Conservation (phyloP, 2,888 invertebrate species). For the Athalia circularis region DNA sequence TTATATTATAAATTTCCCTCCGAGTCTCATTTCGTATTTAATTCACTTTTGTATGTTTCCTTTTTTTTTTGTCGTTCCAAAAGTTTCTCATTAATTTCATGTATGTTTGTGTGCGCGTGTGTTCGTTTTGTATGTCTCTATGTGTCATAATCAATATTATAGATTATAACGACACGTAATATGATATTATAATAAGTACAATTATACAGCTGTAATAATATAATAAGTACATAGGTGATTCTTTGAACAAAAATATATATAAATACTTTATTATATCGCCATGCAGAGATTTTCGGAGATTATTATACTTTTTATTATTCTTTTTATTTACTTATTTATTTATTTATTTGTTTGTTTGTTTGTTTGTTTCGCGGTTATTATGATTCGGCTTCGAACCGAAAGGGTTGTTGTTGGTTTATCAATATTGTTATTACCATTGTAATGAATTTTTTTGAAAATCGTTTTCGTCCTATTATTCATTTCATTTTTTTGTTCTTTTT, state of each 20-base stretch:
- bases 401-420: no score
- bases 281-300: background rate
- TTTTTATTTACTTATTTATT: background rate
- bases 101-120: background rate
- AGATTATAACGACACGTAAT: background rate
- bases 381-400: no score
- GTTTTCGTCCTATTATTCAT: background rate
- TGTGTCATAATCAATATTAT: background rate
- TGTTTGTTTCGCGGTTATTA: no score
- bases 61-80: no score
- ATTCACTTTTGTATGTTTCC: background rate
- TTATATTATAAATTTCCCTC: slow-evolving; percentile 8
- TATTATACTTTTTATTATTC: background rate
- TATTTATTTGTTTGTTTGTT: no score
- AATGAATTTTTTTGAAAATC: slow-evolving; percentile 3
- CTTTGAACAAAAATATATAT: slow-evolving; percentile 35
- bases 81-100: background rate
- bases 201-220: slow-evolving; percentile 9
- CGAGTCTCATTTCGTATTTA: background rate
- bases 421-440: background rate
- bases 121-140: background rate
- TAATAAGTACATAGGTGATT: background rate
- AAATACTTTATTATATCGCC: slow-evolving; percentile 14
- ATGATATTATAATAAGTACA: background rate
- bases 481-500: no score